Base-by-base conservation (phyloP, 2,797 vertebrate species). In the Echeneis naucrates region DNA sequence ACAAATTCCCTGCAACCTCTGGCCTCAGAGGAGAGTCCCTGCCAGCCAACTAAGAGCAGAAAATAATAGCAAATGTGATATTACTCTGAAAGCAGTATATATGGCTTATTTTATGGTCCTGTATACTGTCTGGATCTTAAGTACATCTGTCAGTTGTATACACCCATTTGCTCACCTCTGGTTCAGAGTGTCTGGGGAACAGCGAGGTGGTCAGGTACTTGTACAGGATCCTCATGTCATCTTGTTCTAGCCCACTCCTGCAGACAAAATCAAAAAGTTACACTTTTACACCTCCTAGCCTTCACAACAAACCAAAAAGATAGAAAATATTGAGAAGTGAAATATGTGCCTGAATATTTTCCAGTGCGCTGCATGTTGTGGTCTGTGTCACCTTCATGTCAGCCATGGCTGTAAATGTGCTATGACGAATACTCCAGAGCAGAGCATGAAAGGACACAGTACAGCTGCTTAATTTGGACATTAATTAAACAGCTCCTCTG, bases 171-270 rank as follows among this genome's bases (percentile, higher is more conserved):
- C 81, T 67, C 91, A 99, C 98, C 97, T 99, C 98, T 10, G 98
- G 98, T 72, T 99, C 98, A 9, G 96, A 96, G 83, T 98, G 96
- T 80, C 98, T 94, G 52, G 98, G 98, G 84, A 99, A 99, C 63
- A 99, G 93, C 0, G 98, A 99, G 2, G 98, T 99, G 0, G 97
- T 99, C 89, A 99, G 94, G 89, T 99, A 99, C 85, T 98, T 99
- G 91, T 98, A 99, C 72, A 99, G 86, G 92, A 97, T 98, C 81
- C 97, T 95, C 98, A 99, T 99, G 87, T 99, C 98, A 2, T 99
- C 97, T 90, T 99, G 98, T 81, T 99, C 98, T 82, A 99, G 87
- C 72, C 98, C 98, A 69, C 98, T 99, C 98, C 98, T 99, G 87
- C 45, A 79, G 21, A 64, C 27, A 38, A 2, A 50, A 63, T 5